phyloP scores from a whole-genome alignment of 2,113 vertebrate species.

The Tympanuchus pallidicinctus region DNA sequence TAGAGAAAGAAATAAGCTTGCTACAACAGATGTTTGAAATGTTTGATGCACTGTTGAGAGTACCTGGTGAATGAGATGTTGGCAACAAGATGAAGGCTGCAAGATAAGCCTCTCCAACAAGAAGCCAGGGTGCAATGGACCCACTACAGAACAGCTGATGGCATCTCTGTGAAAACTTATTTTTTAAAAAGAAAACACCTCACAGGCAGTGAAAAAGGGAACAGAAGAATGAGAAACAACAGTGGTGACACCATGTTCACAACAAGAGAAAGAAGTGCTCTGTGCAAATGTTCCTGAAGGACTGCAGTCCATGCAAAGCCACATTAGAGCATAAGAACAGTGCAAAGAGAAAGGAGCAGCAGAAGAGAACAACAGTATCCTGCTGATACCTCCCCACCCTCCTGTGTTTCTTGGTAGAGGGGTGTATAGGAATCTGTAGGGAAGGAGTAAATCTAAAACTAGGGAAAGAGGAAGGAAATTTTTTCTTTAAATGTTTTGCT shows the following conservation, averaged over 20 bases:
- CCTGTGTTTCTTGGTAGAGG: background rate
- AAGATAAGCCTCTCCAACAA: background rate
- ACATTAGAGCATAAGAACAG: background rate
- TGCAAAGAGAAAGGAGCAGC: accelerated
- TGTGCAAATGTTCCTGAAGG: background rate
- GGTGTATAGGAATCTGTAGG: background rate
- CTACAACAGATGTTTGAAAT: background rate
- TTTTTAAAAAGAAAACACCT: background rate
- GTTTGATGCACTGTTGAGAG: too few relatives aligned
- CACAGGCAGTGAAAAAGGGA: background rate
- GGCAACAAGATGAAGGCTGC: too few relatives aligned
- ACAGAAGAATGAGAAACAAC: background rate
- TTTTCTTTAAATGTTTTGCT: too few relatives aligned
- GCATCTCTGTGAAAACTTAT: accelerated
- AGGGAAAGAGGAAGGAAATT: background rate
- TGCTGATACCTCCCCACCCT: background rate
- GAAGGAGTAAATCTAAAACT: background rate
- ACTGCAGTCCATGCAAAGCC: background rate
- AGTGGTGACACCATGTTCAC: background rate
- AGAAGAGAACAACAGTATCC: background rate
- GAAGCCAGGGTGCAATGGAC: background rate
- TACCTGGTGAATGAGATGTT: too few relatives aligned
- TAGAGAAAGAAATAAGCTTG: background rate
- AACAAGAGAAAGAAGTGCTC: background rate
- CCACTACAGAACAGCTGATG: background rate